Percentiles rank a stretch among this genome's conserved stretches.
Evolutionary conservation across 2,113 vertebrate genomes (phyloP).

Genomic region (Pachypanchax playfairii): DNA sequence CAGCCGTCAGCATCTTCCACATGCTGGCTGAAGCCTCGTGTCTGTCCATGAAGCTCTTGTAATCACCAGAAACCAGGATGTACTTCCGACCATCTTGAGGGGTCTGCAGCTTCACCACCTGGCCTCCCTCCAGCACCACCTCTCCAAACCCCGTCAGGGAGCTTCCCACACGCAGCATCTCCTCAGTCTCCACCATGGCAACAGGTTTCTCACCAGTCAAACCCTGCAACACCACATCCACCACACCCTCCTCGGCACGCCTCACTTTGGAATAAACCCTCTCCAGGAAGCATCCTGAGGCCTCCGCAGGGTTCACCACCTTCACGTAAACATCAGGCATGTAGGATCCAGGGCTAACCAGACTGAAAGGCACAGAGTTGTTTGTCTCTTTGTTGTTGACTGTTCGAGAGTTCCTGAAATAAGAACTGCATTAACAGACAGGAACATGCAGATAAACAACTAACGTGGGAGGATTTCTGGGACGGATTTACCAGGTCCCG

Average conservation of each 20-base stretch:
- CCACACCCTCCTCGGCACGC: constrained; percentile 56
- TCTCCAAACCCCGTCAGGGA: constrained; percentile 78
- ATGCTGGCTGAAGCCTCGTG: constrained; percentile 69
- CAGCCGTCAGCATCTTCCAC: constrained; percentile 71
- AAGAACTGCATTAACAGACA: neutral
- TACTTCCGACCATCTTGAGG: constrained; percentile 71
- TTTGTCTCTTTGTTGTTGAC: constrained; percentile 66
- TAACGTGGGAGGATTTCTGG: neutral
- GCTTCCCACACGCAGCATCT: constrained; percentile 75
- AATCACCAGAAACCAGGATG: constrained; percentile 65
- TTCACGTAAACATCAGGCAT: constrained; percentile 57
- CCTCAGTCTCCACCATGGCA: constrained; percentile 68
- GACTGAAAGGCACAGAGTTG: constrained; percentile 76
- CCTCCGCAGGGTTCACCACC: constrained; percentile 72
- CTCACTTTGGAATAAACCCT: constrained; percentile 59
- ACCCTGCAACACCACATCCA: constrained; percentile 50
- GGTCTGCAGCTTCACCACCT: constrained; percentile 70
- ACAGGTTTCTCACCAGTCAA: constrained; percentile 69
- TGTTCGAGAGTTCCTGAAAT: constrained; percentile 63
- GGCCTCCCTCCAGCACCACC: constrained; percentile 74
- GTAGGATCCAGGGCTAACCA: constrained; percentile 64
- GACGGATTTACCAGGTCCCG: constrained; percentile 61
- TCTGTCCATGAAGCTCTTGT: constrained; percentile 72
- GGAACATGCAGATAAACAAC: neutral
- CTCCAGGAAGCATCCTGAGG: constrained; percentile 69